Base-by-base conservation (phyloP, 2,888 invertebrate genomes). In the Lepidochrysops patricia region DNA sequence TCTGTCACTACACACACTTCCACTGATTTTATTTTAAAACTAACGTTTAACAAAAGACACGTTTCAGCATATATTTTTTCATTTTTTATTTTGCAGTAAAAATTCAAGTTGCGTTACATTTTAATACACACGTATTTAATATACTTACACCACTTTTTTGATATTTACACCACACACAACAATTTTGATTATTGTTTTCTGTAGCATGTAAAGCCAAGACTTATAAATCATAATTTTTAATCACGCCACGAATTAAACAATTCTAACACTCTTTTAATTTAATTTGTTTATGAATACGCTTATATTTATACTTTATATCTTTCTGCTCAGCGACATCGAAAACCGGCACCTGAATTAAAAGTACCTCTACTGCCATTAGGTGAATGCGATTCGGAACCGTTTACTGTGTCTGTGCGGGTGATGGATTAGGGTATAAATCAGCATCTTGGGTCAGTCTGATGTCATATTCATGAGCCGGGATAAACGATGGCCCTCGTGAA, bases 341-440 rank as follows among this genome's bases (percentile, higher is more conserved):
- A n/a, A n/a, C 9, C 37, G 7, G 9, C 23, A 19, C 43, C 43
- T 43, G 19, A 43, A 43, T 43, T 43, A 43, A 23, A 43, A 43
- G 19, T 43, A 43, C 13, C 12, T 43, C 43, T 4, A 19, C 9
- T 23, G 19, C 19, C 43, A 43, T 43, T 43, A 43, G 19, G 4
- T 58, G 35, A 54, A 57, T 43, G 43, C 12, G 32, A 63, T 61
- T 56, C 27, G 27, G 19, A 43, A 50, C 54, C 57, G 58, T 59
- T 57, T 52, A 54, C 15, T 27, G 50, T 37, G 72, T 72, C 69
- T 66, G 65, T 67, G 65, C 69, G 64, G 50, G 75, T 85, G 85
- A 85, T 82, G 79, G 82, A 86, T 84, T 70, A 74, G 76, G 73
- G 68, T 75, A 83, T 84, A 84, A 76, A 85, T 83, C 82, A 84